phyloP scores from a whole-genome alignment of 2,888 invertebrate species.

The Papilio elwesi region DNA sequence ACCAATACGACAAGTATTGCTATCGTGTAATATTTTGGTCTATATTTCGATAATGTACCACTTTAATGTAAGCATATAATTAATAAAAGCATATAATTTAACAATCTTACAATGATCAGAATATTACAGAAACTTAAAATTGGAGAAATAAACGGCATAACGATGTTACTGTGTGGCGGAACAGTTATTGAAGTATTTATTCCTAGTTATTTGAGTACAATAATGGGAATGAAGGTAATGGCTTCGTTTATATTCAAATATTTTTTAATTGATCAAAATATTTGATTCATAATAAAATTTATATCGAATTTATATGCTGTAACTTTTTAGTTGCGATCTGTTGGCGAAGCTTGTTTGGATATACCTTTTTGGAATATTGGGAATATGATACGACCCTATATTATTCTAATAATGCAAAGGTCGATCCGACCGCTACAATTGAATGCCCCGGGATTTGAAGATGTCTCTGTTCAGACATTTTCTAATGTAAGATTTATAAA shows the following conservation, averaged over 20 bases:
- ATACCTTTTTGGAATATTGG: slow-evolving; percentile 67
- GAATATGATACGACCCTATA: slow-evolving; percentile 60
- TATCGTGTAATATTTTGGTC: too few relatives aligned
- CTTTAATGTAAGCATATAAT: too few relatives aligned
- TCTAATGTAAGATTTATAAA: slow-evolving; percentile 58
- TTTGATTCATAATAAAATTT: not conserved
- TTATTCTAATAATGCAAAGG: slow-evolving; percentile 68
- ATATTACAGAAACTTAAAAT: slow-evolving; percentile 53
- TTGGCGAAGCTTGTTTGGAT: slow-evolving; percentile 64
- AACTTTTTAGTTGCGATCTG: slow-evolving; percentile 52
- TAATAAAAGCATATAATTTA: too few relatives aligned
- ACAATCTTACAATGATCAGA: too few relatives aligned
- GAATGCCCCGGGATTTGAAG: slow-evolving; percentile 61
- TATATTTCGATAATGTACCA: too few relatives aligned
- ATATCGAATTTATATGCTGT: not conserved
- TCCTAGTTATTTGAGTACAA: slow-evolving; percentile 56
- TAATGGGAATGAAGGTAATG: slow-evolving; percentile 53
- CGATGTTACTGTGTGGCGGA: slow-evolving; percentile 51
- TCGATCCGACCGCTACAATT: slow-evolving; percentile 62
- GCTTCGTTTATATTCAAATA: not conserved
- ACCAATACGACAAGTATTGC: too few relatives aligned
- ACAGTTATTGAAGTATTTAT: slow-evolving; percentile 51
- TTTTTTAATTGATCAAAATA: slow-evolving; percentile 3
- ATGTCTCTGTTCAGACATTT: slow-evolving; percentile 68
- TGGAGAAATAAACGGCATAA: slow-evolving; percentile 55